Base-by-base conservation (phyloP, 2,113 vertebrate species). In the Thomomys bottae region DNA sequence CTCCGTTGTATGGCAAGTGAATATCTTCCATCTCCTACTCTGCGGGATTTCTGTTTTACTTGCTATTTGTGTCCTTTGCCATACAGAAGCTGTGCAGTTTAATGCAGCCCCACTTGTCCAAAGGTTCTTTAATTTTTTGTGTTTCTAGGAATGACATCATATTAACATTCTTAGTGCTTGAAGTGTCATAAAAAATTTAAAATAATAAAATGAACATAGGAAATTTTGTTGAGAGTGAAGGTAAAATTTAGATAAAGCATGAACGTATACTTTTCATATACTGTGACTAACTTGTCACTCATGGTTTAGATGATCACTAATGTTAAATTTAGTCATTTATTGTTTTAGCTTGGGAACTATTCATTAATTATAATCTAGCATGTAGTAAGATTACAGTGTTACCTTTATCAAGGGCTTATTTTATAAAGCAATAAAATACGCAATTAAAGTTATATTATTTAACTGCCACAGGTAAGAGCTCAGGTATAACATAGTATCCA, bases 111-210 rank as follows among this genome's bases (percentile, higher is more conserved):
- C n/a, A n/a, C n/a, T n/a, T n/a, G n/a, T n/a, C n/a, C n/a, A n/a
- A n/a, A n/a, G n/a, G n/a, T n/a, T n/a, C n/a, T n/a, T n/a, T n/a
- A n/a, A n/a, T n/a, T n/a, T n/a, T n/a, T n/a, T n/a, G n/a, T n/a
- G n/a, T n/a, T n/a, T n/a, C n/a, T n/a, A n/a, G n/a, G 15, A 20
- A 36, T 7, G 0, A 11, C 24, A 36, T 23, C 32, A 15, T 1
- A 54, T 34, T 18, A 82, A 23, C 11, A 28, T 49, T 49, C 18
- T 83, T 83, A 42, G 15, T 28, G 18, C 34, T 67, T 82, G 45
- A 67, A 34, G 21, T 14, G n/a, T 49, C 6, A 49, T 7, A 68
- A 8, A 38, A 34, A 83, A 83, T 34, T 36, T 67, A 49, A 45
- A 67, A 54, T 7, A 28, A 28, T 9, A 72, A 72, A 81, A 49